Evolutionary conservation across 2,888 invertebrate species (phyloP).

Genomic region (Chloromyia formosa): DNA sequence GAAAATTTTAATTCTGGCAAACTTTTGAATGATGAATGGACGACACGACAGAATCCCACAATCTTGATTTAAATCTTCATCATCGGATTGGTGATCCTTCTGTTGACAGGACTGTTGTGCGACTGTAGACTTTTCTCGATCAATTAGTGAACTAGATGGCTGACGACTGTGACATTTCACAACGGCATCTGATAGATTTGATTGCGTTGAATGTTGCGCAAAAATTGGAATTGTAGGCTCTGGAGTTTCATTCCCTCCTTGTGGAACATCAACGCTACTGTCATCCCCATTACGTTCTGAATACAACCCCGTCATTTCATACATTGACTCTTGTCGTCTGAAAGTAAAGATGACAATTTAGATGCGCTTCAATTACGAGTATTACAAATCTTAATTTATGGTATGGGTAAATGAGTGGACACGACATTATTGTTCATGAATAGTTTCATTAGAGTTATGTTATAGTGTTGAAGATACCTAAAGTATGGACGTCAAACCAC

Average conservation of each 20-base stretch:
- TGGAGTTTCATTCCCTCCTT: constrained; percentile 63
- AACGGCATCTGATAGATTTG: constrained; percentile 55
- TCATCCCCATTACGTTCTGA: constrained; percentile 75
- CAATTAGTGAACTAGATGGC: constrained; percentile 77
- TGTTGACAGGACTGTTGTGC: constrained; percentile 7
- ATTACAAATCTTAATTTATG: no score
- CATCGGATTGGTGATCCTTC: constrained; percentile 61
- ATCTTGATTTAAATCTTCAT: constrained; percentile 75
- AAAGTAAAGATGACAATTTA: constrained; percentile 27
- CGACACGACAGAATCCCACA: constrained; percentile 90
- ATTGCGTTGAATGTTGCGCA: constrained; percentile 57
- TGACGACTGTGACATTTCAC: constrained; percentile 84
- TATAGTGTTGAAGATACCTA: no score
- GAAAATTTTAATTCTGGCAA: constrained; percentile 92
- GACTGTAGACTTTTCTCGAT: constrained; percentile 56
- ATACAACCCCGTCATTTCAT: constrained; percentile 87
- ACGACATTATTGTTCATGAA: no score
- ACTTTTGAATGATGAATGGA: constrained; percentile 84
- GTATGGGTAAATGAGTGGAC: no score
- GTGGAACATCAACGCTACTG: constrained; percentile 66
- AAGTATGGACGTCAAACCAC: no score
- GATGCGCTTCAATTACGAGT: neutral
- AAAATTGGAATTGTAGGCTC: constrained; percentile 63
- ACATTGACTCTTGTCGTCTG: constrained; percentile 88
- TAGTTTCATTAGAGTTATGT: no score